These are phyloP conservation scores for Chrysolina americana DNA, from an alignment of 2,888 invertebrate species.

Conservation along the genomic window DNA sequence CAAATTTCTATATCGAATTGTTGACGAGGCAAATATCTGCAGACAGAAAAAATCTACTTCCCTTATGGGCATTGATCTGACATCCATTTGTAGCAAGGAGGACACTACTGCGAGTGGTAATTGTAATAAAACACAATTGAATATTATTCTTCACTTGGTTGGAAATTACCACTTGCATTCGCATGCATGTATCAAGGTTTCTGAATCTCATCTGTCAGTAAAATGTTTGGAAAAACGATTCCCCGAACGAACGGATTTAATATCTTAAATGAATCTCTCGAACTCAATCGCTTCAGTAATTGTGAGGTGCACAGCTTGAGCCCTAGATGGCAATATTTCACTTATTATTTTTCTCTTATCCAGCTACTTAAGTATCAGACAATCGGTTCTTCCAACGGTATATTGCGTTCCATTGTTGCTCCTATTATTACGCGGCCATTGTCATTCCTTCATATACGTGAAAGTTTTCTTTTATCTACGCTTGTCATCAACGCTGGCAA, in stretches of 20 bases:
- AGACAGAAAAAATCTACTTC: no score
- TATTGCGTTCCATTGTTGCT: conserved; percentile 67
- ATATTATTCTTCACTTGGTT: no score
- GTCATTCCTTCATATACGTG: conserved; percentile 66
- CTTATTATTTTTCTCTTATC: conserved; percentile 59
- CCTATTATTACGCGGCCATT: conserved; percentile 65
- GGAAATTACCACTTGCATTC: no score
- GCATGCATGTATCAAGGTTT: no score
- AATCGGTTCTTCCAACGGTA: conserved; percentile 64
- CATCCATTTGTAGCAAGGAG: no score
- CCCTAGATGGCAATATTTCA: conserved; percentile 51
- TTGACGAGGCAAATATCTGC: no score
- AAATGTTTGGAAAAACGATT: neutral
- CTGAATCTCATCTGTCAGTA: no score
- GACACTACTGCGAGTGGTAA: no score
- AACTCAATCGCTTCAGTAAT: conserved; percentile 27
- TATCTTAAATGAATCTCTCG: neutral
- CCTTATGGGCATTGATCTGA: no score
- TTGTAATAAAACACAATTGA: no score
- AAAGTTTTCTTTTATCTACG: conserved; percentile 66
- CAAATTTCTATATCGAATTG: no score
- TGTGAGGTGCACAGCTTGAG: conserved; percentile 46
- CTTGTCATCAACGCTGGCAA: conserved; percentile 58
- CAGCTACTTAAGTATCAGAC: conserved; percentile 64
- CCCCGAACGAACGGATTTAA: neutral